Percentiles rank a stretch among this genome's conserved stretches.
Conservation (phyloP, 2,888 invertebrate genomes). For the Drosophila meridiana region DNA sequence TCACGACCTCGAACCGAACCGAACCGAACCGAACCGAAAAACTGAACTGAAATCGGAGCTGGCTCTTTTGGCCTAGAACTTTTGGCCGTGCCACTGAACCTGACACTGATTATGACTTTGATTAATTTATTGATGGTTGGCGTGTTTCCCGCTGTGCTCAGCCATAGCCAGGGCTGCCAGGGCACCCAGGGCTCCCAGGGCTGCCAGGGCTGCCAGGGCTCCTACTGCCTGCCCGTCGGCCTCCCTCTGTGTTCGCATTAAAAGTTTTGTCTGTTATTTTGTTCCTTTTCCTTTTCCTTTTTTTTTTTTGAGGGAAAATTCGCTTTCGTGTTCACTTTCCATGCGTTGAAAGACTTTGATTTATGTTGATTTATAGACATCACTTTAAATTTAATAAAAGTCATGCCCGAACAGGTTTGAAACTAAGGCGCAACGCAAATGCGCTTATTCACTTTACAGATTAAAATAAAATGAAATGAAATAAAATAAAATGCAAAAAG, state of each 20-base stretch:
- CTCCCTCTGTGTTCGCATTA: slow-evolving; percentile 43
- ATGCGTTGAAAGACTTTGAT: slow-evolving; percentile 68
- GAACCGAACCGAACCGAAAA: slow-evolving; percentile 7
- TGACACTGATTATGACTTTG: slow-evolving; percentile 82
- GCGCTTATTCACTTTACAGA: slow-evolving; percentile 77
- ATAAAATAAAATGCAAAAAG: slow-evolving; percentile 45
- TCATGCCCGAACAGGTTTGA: slow-evolving; percentile 58
- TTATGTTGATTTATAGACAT: slow-evolving; percentile 80
- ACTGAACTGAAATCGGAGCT: slow-evolving; percentile 6
- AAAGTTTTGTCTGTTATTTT: slow-evolving; percentile 50
- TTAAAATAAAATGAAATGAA: slow-evolving; percentile 52
- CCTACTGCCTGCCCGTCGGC: slow-evolving; percentile 4
- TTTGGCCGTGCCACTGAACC: slow-evolving; percentile 72
- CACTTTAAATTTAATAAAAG: slow-evolving; percentile 79
- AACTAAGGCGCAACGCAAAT: slow-evolving; percentile 54
- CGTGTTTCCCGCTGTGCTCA: slow-evolving; percentile 76
- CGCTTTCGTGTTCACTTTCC: slow-evolving; percentile 52
- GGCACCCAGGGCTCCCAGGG: background rate
- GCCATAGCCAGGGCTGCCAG: slow-evolving; percentile 1
- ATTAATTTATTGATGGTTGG: slow-evolving; percentile 84
- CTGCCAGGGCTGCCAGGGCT: background rate
- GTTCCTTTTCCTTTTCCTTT: background rate
- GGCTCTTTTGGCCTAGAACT: slow-evolving; percentile 55
- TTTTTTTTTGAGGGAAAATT: slow-evolving; percentile 23
- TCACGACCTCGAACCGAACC: slow-evolving; percentile 16